phyloP scores from a whole-genome alignment of 37 sponge, comb jelly and placozoan species.

The Petrosia ficiformis region DNA sequence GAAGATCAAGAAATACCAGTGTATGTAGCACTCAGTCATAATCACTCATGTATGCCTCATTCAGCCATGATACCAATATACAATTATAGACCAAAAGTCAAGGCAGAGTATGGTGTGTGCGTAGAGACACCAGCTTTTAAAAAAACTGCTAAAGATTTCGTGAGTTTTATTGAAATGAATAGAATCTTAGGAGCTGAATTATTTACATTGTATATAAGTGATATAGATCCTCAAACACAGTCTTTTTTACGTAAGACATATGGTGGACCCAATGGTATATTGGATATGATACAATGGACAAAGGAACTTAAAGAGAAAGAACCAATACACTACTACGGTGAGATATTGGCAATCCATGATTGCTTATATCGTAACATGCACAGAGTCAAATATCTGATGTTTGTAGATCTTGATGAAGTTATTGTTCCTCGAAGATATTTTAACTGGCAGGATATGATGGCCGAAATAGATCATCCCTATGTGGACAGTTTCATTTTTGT shows the following conservation, averaged over 20 bases:
- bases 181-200: constrained; percentile 19
- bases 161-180: constrained; percentile 28
- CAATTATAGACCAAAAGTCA: not conserved
- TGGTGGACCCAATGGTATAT: not conserved
- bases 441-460: constrained; percentile 9
- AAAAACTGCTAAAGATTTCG: not conserved
- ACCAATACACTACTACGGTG: constrained; percentile 32
- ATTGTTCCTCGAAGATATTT: constrained; percentile 17
- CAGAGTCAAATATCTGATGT: constrained; percentile 23
- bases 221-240: not conserved
- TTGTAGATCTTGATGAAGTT: constrained; percentile 40
- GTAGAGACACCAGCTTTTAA: constrained; percentile 11
- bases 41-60: not conserved
- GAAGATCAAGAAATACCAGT: not conserved
- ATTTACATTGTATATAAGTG: constrained; percentile 9
- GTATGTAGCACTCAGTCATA: constrained; percentile 2
- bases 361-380: constrained; percentile 25
- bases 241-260: not conserved
- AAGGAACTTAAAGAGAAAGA: constrained; percentile 8
- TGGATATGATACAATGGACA: constrained; percentile 13
- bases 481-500: constrained; percentile 6
- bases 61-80: not conserved
- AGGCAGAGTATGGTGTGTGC: constrained; percentile 22
- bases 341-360: constrained; percentile 21
- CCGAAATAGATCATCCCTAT: not conserved